These are phyloP conservation scores for Brachionus koreanus DNA, from an alignment of 1,140 invertebrate genomes.

Conservation along the genomic window DNA sequence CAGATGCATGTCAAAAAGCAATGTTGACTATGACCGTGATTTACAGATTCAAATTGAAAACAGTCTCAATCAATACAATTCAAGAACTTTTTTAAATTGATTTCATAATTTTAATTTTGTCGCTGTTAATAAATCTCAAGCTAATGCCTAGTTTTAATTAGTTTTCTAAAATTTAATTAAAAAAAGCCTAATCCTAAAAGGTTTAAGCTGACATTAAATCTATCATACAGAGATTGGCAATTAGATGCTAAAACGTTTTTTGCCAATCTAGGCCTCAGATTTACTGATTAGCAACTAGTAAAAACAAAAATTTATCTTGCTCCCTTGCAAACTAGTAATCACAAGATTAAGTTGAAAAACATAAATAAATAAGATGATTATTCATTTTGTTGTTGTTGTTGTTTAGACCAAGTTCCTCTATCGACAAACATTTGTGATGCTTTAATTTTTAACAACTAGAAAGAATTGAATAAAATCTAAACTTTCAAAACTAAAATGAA, in stretches of 20 bases:
- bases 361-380: background rate
- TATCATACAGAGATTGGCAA: background rate
- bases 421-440: background rate
- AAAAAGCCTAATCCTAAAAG: background rate
- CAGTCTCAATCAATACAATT: background rate
- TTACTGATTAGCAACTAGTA: background rate
- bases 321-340: background rate
- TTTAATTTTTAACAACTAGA: background rate
- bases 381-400: background rate
- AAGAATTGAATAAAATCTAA: background rate
- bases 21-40: background rate
- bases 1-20: background rate
- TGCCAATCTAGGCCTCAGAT: background rate
- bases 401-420: background rate
- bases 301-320: background rate
- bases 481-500: background rate
- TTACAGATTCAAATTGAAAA: background rate
- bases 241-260: background rate
- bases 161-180: background rate
- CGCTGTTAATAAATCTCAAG: background rate
- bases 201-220: background rate
- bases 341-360: background rate
- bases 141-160: background rate
- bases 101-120: background rate
- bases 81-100: background rate